Conservation (phyloP, 2,888 invertebrate genomes). For the Tortricodes alternella region DNA sequence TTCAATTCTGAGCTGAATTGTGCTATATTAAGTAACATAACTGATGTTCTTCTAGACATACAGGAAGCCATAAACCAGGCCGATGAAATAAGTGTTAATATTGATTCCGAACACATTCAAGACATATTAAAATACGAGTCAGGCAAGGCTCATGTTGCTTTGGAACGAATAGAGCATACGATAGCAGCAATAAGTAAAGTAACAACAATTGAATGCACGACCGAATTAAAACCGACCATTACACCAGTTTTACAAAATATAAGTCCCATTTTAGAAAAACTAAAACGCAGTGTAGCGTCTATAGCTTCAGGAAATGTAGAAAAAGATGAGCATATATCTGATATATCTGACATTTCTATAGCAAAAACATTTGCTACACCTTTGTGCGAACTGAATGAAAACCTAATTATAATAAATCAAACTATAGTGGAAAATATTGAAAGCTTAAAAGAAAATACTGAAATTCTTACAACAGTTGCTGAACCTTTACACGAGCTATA, state of each 20-base stretch:
- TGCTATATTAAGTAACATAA: conserved; percentile 54
- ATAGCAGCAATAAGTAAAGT: conserved; percentile 62
- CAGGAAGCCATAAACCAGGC: conserved; percentile 62
- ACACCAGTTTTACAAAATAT: conserved; percentile 57
- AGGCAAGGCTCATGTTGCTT: conserved; percentile 51
- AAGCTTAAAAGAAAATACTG: conserved; percentile 51
- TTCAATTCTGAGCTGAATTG: conserved; percentile 65
- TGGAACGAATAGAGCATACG: conserved; percentile 65
- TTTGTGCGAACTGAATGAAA: conserved; percentile 62
- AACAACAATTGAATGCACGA: conserved; percentile 51
- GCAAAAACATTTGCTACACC: conserved; percentile 63
- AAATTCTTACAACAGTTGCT: conserved; percentile 64
- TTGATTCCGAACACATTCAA: conserved; percentile 59
- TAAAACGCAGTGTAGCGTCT: conserved; percentile 61
- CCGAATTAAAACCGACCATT: conserved; percentile 44
- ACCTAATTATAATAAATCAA: conserved; percentile 61
- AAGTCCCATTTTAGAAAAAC: conserved; percentile 62
- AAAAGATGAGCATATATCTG: conserved; percentile 46
- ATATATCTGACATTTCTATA: conserved; percentile 67
- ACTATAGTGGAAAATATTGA: conserved; percentile 60
- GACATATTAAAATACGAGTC: conserved; percentile 43
- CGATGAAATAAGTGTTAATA: conserved; percentile 54
- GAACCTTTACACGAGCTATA: conserved; percentile 72
- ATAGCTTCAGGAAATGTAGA: conserved; percentile 42
- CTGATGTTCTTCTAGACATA: conserved; percentile 54